A percentile compares a stretch with the other conserved stretches of the same genome.
Conservation (phyloP, 1,140 invertebrate genomes). For the Tribolium madens region DNA sequence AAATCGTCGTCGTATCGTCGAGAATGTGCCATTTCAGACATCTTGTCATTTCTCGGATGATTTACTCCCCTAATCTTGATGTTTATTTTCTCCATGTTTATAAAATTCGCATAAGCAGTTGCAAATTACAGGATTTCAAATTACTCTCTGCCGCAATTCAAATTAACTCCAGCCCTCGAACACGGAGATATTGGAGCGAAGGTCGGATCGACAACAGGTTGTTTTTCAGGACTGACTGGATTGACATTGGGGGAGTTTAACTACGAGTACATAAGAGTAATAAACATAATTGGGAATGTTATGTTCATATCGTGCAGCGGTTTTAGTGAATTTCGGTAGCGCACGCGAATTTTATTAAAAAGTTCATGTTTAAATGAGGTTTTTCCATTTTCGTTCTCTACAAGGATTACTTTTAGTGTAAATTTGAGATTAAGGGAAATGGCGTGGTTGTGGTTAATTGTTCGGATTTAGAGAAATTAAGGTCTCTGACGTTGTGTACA, state of each 20-base stretch:
- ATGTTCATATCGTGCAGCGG: constrained; percentile 6
- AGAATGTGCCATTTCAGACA: constrained; percentile 4
- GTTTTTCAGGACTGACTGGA: not conserved
- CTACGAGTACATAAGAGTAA: not conserved
- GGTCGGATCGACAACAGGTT: constrained; percentile 10
- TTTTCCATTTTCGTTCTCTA: not conserved
- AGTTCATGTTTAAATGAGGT: not conserved
- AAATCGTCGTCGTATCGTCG: not conserved
- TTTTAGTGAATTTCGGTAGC: not conserved
- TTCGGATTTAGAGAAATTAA: not conserved
- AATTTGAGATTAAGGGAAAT: not conserved
- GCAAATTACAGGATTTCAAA: constrained; percentile 16
- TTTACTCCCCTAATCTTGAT: not conserved
- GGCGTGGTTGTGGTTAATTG: not conserved
- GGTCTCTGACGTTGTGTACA: not conserved
- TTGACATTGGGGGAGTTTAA: not conserved
- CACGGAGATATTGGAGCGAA: not conserved
- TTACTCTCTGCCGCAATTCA: constrained; percentile 9
- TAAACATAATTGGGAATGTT: constrained; percentile 8
- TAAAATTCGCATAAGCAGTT: constrained; percentile 6
- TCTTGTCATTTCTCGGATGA: constrained; percentile 5
- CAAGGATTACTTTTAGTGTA: too few relatives aligned
- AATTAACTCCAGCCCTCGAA: constrained; percentile 3
- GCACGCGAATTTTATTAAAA: not conserved
- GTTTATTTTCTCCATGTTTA: not conserved